Evolutionary conservation across 2,797 vertebrate genomes (phyloP), one percentile per base, ranked within the genome.

Genomic region (Lagorchestes hirsutus): DNA sequence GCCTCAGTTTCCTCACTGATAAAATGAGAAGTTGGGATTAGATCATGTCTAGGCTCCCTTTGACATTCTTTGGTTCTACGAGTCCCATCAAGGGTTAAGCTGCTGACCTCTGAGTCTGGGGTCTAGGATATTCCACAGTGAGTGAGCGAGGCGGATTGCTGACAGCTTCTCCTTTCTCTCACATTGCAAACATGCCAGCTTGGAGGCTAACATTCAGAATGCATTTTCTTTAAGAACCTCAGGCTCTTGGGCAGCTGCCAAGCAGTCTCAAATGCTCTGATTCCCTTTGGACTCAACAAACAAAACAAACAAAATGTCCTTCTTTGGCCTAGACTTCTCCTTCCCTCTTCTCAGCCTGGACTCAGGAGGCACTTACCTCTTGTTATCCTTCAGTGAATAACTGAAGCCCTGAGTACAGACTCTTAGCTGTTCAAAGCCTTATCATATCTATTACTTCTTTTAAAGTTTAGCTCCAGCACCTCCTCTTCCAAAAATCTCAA

Each of bases 261-360:
- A 90, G 14, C 90, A 90, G 90, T 54, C 90, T 90, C 54, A 90
- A 90, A 90, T 90, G 90, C 54, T 90, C 90, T 31, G 50, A 52
- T 34, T 90, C 54, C 27, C 67, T 52, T 54, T 22, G 90, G 90
- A 90, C 90, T 90, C 90, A 52, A 8, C 54, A 34, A 90, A 54
- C 28, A 52, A 90, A 90, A 90, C 90, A 82, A 82, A 82, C 67
- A 82, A 74, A 82, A 82, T 82, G 67, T 82, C 67, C 67, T 82
- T 82, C 67, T 82, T 40, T 40, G 67, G 67, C 67, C 67, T 24
- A 46, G n/a, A 18, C 22, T 40, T 46, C 67, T 82, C n/a, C 67
- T 24, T 82, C 67, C 67, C n/a, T 46, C n/a, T 82, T 40, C n/a
- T 82, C 67, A 40, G 67, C 34, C 67, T 40, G 18, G 62, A 13